Percentiles rank a stretch among this genome's conserved stretches.
These are phyloP conservation scores for Xiphorhynchus elegans DNA, from an alignment of 2,113 vertebrate species.

Conservation along the genomic window DNA sequence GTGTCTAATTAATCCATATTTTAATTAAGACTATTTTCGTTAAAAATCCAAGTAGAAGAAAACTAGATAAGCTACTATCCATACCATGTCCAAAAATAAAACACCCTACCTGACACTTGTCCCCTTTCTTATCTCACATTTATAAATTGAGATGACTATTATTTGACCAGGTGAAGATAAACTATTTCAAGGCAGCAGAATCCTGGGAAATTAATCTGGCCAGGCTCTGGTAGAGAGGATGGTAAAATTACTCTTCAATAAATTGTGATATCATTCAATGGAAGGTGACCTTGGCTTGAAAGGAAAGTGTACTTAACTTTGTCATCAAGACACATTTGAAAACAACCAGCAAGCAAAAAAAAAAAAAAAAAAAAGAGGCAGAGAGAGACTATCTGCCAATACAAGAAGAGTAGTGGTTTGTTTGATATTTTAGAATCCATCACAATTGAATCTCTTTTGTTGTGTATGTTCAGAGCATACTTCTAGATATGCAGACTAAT, in stretches of 20 bases:
- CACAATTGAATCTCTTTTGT: background rate
- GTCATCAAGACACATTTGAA: constrained; percentile 8
- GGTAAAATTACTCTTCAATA: background rate
- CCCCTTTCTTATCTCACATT: background rate
- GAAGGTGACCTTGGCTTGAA: background rate
- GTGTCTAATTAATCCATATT: constrained; percentile 7
- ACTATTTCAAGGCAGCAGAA: background rate
- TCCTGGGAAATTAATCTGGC: background rate
- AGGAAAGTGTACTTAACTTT: background rate
- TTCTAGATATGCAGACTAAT: constrained; percentile 4
- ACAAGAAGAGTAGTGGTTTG: constrained; percentile 7
- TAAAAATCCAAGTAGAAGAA: background rate
- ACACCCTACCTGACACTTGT: background rate
- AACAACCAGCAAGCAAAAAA: constrained; percentile 68
- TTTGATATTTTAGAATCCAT: background rate
- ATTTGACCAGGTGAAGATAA: background rate
- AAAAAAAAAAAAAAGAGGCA: background rate
- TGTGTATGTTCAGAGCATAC: background rate
- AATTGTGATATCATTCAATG: background rate
- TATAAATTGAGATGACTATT: background rate
- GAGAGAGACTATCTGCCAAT: constrained; percentile 29
- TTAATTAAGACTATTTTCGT: background rate
- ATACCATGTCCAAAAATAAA: background rate
- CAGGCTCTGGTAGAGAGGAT: background rate
- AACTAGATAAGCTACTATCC: background rate